Evolutionary conservation across 2,113 vertebrate genomes (phyloP).

Genomic region (Alethe diademata): DNA sequence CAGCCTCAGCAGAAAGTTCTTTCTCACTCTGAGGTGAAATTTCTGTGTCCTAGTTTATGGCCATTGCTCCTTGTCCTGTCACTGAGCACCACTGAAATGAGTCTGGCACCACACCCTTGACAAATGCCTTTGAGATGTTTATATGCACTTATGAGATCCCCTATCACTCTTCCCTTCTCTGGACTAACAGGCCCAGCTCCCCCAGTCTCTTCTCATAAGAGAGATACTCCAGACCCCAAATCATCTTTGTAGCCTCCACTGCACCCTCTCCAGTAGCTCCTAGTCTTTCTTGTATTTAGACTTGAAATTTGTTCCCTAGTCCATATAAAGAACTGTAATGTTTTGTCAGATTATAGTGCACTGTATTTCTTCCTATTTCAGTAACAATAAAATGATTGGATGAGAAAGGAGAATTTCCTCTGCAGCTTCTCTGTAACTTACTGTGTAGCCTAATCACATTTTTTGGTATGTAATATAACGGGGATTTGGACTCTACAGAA

Average conservation of each 20-base stretch:
- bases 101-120: background rate
- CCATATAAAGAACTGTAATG: background rate
- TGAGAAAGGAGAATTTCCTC: background rate
- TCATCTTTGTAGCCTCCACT: background rate
- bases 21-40: background rate
- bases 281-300: background rate
- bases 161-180: background rate
- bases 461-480: background rate
- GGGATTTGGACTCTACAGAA: background rate
- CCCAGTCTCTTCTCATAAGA: background rate
- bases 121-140: background rate
- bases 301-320: background rate
- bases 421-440: background rate
- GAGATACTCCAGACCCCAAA: background rate
- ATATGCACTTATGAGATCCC: fast-evolving
- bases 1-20: background rate
- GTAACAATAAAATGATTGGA: background rate
- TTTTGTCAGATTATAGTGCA: background rate
- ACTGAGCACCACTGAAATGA: background rate
- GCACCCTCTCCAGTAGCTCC: background rate
- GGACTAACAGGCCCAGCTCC: background rate
- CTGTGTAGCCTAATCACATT: background rate
- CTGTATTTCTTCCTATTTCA: background rate
- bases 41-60: background rate
- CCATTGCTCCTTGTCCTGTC: background rate